Evolutionary conservation across 2,888 invertebrate species (phyloP), one percentile per base, ranked within the genome.

Genomic region (Xylocampa areola): DNA sequence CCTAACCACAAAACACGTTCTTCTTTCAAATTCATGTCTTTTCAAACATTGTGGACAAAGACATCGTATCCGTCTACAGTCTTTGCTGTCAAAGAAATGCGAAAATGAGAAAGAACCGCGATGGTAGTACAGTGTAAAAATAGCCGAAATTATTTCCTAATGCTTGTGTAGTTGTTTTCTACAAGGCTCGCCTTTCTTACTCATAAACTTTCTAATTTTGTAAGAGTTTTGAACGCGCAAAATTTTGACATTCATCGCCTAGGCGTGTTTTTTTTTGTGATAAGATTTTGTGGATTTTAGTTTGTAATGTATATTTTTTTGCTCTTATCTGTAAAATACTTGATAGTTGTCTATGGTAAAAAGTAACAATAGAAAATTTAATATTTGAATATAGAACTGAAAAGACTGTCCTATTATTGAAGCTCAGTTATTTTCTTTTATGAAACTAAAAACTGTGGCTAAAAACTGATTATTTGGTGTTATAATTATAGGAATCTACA

Each of bases 131-230:
- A 14, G 19, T 14, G 13, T 17, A 40, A 35, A 58, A 51, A 58
- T 65, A 25, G 33, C 13, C 35, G 17, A 66, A 65, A 73, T 29
- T 13, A 54, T 60, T 62, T 62, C 61, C 35, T 44, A 59, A 62
- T 13, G 32, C 10, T 14, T 39, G 29, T 36, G 32, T 35, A 16
- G 43, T 49, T 60, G 53, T 50, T 57, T 48, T 36, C 40, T 45
- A 45, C 23, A 58, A 65, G 59, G 66, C 51, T 65, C 44, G 53
- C 50, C 21, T 47, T 43, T 43, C 40, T 59, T 65, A 60, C 49
- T 64, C 61, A 55, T 43, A 23, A 40, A 57, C 73, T 73, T 73
- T 73, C 73, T 62, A 70, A 73, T 64, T 54, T 41, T 35, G 35
- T 30, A 27, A 19, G 16, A 36, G 49, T 62, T 57, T 43, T 27